Conservation (phyloP, 2,888 invertebrate genomes). For the Gasteruption jaculator region DNA sequence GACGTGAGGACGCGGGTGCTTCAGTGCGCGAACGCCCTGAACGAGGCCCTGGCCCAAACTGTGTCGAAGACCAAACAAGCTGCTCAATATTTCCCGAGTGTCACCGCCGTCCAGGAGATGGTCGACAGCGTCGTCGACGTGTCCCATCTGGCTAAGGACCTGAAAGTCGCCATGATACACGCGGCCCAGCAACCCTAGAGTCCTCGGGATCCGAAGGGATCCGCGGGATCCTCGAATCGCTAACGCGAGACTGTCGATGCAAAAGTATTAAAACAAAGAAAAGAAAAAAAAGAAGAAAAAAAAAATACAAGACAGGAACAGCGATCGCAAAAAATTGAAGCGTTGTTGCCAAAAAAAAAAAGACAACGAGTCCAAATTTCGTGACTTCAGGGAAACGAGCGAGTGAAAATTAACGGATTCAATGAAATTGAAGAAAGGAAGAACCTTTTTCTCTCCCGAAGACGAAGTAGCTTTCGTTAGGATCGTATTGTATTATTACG, state of each 20-base stretch:
- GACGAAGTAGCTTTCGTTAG: no score
- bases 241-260: conserved; percentile 30
- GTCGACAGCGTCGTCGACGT: conserved; percentile 85
- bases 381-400: no score
- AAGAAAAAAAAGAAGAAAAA: conserved; percentile 12
- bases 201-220: conserved; percentile 15
- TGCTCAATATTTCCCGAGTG: conserved; percentile 87
- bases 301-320: no score
- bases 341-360: no score
- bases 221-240: conserved; percentile 16
- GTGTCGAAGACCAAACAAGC: conserved; percentile 88
- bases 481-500: no score
- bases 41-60: conserved; percentile 75
- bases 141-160: conserved; percentile 76
- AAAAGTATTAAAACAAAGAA: conserved; percentile 23
- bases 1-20: conserved; percentile 70
- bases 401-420: no score
- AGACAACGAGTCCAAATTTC: no score
- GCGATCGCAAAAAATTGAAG: no score
- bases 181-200: conserved; percentile 58
- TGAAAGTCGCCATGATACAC: conserved; percentile 71
- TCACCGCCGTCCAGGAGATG: conserved; percentile 88
- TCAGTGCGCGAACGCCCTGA: conserved; percentile 74
- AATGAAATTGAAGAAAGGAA: no score
- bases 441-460: no score